Evolutionary conservation across 2,888 invertebrate species (phyloP), one percentile per base, ranked within the genome.

Genomic region (Bombylius major): DNA sequence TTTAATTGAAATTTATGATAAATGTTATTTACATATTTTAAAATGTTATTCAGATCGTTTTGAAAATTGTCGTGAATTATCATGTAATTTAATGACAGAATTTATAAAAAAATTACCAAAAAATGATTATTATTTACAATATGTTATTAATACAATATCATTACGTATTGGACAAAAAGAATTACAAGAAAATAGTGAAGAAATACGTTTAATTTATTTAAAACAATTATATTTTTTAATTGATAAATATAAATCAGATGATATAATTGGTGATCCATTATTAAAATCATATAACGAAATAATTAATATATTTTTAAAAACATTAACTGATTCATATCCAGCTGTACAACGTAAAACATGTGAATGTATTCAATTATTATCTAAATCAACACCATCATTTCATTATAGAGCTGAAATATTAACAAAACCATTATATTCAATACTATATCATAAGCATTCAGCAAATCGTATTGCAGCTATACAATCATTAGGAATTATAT

Each of bases 391-490:
- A 1, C 75, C 77, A 58, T 80, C 86, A 65, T 89, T 95, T 69
- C 87, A 89, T 65, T 77, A 82, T 59, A 84, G 84, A 63, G 84
- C 87, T 0, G 88, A 89, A 64, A 78, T 75, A 46, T 77, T 91
- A 60, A 79, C 89, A 0, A 82, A 84, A 63, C 87, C 92, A 0
- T 76, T 93, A 1, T 70, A 89, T 47, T 73, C 77, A 5, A 84
- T 86, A 66, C 80, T 90, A 64, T 76, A 80, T 36, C 93, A 95
- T 71, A 91, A 91, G 66, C 89, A 93, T 70, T 89, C 84, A 57
- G 83, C 82, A 72, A 86, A 91, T 47, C 77, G 95, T 57, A 80
- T 86, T 13, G 80, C 83, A 47, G 83, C 87, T 14, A 76, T 94
- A 12, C 79, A 79, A 68, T 84, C 89, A 49, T 80, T 92, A 60